These are phyloP conservation scores for Myodes glareolus DNA, from an alignment of 2,113 vertebrate genomes.

Conservation along the genomic window DNA sequence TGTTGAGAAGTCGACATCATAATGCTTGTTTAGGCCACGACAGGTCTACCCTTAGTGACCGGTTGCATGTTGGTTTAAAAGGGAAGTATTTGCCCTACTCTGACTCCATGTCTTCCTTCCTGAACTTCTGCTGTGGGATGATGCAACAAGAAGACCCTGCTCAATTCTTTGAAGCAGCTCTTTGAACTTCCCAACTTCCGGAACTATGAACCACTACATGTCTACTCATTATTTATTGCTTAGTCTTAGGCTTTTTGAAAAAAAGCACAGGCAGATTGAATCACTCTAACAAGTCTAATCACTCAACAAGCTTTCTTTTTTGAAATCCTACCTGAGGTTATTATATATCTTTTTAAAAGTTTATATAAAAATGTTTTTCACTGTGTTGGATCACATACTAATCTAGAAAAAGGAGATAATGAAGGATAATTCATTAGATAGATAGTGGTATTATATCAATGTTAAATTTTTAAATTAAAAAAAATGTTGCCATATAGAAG, in stretches of 20 bases:
- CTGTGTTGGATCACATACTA: neutral
- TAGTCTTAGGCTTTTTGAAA: neutral
- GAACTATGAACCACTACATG: neutral
- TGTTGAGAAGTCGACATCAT: neutral
- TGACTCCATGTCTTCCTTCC: neutral
- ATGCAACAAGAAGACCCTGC: neutral
- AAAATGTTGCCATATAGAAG: neutral
- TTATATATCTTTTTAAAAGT: neutral
- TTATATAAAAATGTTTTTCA: neutral
- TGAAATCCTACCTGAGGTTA: neutral
- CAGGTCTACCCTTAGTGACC: neutral
- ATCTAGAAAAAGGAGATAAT: neutral
- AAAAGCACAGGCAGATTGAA: no score
- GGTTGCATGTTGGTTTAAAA: neutral
- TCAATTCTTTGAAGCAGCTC: neutral
- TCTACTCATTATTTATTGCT: neutral
- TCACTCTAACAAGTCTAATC: no score
- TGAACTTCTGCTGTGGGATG: neutral
- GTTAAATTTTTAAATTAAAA: constrained; percentile 19
- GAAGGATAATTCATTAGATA: neutral
- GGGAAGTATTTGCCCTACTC: no score
- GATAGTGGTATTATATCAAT: neutral
- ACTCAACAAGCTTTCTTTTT: neutral
- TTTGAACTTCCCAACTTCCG: neutral
- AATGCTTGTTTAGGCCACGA: neutral